Percentiles rank a stretch among this genome's conserved stretches.
These are phyloP conservation scores for Hippocampus zosterae DNA, from an alignment of 2,113 vertebrate species.

Conservation along the genomic window DNA sequence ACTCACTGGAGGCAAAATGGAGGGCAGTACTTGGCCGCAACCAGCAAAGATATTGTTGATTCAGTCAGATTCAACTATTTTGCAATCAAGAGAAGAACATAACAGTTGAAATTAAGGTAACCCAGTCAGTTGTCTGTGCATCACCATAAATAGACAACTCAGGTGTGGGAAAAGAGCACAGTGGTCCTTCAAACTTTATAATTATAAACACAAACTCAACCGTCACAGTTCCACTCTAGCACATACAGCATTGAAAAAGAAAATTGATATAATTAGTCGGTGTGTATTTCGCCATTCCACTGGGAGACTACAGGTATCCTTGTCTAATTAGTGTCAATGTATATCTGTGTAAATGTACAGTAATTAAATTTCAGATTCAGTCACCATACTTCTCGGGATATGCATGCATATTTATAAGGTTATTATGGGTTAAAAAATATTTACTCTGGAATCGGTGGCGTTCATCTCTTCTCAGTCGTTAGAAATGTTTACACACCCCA, in stretches of 20 bases:
- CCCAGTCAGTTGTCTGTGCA: background rate
- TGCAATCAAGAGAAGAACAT: no score
- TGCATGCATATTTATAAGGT: background rate
- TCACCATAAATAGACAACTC: background rate
- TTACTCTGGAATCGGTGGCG: background rate
- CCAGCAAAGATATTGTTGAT: background rate
- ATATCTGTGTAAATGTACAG: background rate
- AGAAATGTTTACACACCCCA: constrained; percentile 1
- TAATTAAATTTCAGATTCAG: background rate
- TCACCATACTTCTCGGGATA: background rate
- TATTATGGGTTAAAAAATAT: background rate
- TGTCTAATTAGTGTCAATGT: background rate
- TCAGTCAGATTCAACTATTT: background rate
- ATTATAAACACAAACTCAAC: background rate
- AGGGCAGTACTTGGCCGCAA: no score
- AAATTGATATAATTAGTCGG: background rate
- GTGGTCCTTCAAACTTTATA: background rate
- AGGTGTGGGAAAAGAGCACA: background rate
- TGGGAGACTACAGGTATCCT: background rate
- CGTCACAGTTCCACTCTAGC: background rate
- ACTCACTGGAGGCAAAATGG: no score
- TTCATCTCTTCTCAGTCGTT: constrained; percentile 4
- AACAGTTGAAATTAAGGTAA: background rate
- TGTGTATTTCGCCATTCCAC: background rate
- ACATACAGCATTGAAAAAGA: background rate